phyloP scores from a whole-genome alignment of 2,113 vertebrate genomes.

The Anguilla japonica region DNA sequence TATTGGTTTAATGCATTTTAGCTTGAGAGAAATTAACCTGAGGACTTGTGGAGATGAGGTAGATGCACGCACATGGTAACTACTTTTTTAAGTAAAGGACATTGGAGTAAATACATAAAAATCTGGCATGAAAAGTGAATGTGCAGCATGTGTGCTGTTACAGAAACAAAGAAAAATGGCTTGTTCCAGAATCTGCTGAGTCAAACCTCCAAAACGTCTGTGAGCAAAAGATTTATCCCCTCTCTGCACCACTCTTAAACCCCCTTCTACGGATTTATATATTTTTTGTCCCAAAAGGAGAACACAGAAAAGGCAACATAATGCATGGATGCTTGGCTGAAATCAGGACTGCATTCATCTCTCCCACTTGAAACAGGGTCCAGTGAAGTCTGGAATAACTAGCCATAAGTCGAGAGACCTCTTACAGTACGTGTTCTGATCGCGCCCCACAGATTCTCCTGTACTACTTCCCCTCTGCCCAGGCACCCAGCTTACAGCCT shows the following conservation, averaged over 20 bases:
- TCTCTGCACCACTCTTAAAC: background rate
- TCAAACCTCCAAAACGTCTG: slow-evolving; percentile 20
- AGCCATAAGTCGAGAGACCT: background rate
- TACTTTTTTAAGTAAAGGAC: background rate
- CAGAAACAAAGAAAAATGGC: slow-evolving; percentile 25
- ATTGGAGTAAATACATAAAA: background rate
- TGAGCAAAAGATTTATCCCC: slow-evolving; percentile 6
- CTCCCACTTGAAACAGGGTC: background rate
- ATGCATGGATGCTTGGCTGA: slow-evolving; percentile 4
- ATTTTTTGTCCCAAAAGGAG: background rate
- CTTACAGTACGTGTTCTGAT: background rate
- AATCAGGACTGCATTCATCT: background rate
- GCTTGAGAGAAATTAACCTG: background rate
- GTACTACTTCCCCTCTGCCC: background rate
- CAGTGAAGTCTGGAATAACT: background rate
- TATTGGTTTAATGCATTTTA: background rate
- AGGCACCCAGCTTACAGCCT: background rate
- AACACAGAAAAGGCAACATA: background rate
- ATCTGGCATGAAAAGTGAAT: background rate
- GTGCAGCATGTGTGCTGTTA: background rate
- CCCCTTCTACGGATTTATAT: background rate
- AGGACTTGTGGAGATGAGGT: background rate
- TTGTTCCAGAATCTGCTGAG: slow-evolving; percentile 17
- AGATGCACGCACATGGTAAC: background rate
- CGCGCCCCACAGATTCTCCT: background rate